phyloP scores from a whole-genome alignment of 2,888 invertebrate species.

The Netelia fuscicornis region DNA sequence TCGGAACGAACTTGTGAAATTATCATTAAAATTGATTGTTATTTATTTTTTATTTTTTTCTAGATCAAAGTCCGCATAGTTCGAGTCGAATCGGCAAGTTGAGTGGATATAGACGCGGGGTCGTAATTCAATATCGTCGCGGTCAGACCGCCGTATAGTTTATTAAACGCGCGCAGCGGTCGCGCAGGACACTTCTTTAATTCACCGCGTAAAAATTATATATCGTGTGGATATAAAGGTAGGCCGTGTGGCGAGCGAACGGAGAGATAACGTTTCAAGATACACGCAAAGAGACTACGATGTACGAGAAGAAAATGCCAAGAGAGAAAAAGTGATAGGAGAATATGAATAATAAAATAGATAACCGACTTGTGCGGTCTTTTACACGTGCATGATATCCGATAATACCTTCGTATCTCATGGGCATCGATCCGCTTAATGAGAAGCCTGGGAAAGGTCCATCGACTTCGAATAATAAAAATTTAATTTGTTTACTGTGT shows the following conservation, averaged over 20 bases:
- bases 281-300: conserved; percentile 33
- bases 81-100: conserved; percentile 10
- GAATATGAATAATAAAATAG: conserved; percentile 47
- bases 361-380: conserved; percentile 52
- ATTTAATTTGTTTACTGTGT: background rate
- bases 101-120: conserved; percentile 5
- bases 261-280: conserved; percentile 61
- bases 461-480: background rate
- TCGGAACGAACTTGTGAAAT: too few species aligned
- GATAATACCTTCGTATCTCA: conserved; percentile 58
- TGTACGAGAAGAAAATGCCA: conserved; percentile 3
- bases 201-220: conserved; percentile 24
- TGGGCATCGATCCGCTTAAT: conserved; percentile 11
- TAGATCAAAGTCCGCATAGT: background rate
- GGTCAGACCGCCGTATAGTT: conserved; percentile 41
- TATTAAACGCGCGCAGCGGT: conserved; percentile 5
- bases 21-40: too few species aligned
- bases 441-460: conserved; percentile 55
- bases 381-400: conserved; percentile 10
- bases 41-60: background rate
- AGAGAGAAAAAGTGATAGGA: conserved; percentile 11
- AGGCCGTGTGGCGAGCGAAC: conserved; percentile 50
- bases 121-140: conserved; percentile 59
- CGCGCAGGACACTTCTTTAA: conserved; percentile 30
- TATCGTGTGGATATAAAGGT: conserved; percentile 25